Evolutionary conservation across 2,797 vertebrate genomes (phyloP).

Genomic region (Trematomus bernacchii): DNA sequence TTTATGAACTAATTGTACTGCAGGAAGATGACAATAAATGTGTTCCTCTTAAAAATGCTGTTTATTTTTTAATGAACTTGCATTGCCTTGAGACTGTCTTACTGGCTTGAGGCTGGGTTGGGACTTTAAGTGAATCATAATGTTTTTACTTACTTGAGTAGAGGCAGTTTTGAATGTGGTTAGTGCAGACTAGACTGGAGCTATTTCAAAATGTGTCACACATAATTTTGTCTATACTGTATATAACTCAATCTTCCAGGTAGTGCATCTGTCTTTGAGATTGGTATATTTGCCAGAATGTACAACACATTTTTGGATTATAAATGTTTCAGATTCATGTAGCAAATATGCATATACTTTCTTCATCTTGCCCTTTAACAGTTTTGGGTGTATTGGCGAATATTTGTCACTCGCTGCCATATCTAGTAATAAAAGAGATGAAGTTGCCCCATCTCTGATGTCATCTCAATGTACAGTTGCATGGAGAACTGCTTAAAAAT

Average conservation of each 20-base stretch:
- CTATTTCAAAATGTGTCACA: conserved; percentile 35
- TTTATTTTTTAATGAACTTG: conserved; percentile 26
- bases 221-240: conserved; percentile 32
- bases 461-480: conserved; percentile 34
- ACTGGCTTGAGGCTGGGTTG: not conserved
- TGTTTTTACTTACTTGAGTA: conserved; percentile 6
- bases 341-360: not conserved
- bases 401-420: conserved; percentile 31
- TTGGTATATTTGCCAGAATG: not conserved
- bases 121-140: conserved; percentile 14
- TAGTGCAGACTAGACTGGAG: conserved; percentile 10
- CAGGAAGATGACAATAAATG: not conserved
- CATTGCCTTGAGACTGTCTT: not conserved
- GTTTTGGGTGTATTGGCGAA: conserved; percentile 17
- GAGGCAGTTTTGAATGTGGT: not conserved
- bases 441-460: conserved; percentile 16
- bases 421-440: conserved; percentile 18
- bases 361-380: conserved; percentile 2
- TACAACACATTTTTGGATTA: not conserved
- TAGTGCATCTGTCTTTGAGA: not conserved
- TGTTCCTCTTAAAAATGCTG: not conserved
- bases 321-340: conserved; percentile 6
- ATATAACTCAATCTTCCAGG: conserved; percentile 12
- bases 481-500: conserved; percentile 27
- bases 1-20: conserved; percentile 1